Evolutionary conservation across 2,113 vertebrate genomes (phyloP).

Genomic region (Mormyrus lacerda): DNA sequence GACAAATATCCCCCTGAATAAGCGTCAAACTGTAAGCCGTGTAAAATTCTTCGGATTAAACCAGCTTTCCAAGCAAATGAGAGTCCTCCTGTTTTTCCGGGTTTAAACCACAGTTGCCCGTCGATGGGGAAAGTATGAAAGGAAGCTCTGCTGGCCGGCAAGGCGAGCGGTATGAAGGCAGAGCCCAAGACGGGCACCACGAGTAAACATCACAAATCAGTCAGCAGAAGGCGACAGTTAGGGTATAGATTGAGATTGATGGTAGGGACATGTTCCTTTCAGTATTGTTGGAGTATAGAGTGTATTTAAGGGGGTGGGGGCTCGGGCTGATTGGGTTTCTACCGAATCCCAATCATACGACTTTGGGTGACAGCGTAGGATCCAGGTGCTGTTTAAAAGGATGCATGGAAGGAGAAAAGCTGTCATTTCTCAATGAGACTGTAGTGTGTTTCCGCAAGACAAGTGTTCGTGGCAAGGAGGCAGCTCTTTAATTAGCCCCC

Average conservation of each 20-base stretch:
- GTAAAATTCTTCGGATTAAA: constrained; percentile 2
- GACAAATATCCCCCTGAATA: background rate
- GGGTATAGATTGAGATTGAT: background rate
- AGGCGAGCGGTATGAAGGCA: background rate
- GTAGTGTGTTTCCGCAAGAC: background rate
- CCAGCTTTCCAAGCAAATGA: background rate
- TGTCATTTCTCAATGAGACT: background rate
- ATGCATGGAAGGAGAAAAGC: background rate
- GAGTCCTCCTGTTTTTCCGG: background rate
- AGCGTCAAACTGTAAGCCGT: background rate
- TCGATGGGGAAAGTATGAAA: background rate
- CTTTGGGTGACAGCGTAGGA: background rate
- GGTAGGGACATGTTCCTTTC: background rate
- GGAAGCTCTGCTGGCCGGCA: background rate
- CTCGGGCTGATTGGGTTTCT: background rate
- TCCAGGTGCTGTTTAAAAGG: background rate
- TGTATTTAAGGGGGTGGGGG: background rate
- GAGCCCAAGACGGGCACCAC: background rate
- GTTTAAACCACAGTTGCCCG: background rate
- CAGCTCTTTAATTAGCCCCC: background rate
- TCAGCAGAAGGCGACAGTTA: background rate
- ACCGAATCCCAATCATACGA: background rate
- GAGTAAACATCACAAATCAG: background rate
- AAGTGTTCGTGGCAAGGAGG: background rate
- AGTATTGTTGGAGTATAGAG: background rate